Base-by-base conservation (phyloP, 92 coral and sea anemone genomes). In the Epizoanthus illoricatus region DNA sequence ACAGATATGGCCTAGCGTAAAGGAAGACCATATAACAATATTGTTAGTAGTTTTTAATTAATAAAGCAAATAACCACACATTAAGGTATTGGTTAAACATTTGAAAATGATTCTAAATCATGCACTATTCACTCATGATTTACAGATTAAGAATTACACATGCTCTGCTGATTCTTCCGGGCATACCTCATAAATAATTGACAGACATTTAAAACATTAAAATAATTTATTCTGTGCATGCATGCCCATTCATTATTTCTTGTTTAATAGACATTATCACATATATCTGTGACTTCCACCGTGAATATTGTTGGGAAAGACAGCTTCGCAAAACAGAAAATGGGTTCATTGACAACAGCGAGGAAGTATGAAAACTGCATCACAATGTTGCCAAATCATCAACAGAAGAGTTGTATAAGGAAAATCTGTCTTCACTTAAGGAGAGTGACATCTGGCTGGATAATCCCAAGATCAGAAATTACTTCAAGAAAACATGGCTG, bases 401-500 rank as follows among this genome's bases (percentile, higher is more conserved):
- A 81, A 73, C 89, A 69, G 89, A 86, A 65, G 75, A 74, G 4
- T 57, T 54, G 16, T 86, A 69, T 86, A 56, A 86, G 58, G 86
- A 67, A n/a, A 86, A 86, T 81, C 52, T 86, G 83, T 73, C 75
- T 2, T 43, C 57, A 40, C 86, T 81, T 33, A 81, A 86, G 86
- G 78, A 68, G 52, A 82, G 84, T 66, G 79, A 66, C 42, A 64
- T 81, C 28, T 87, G 90, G 84, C 52, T 75, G 71, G 75, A 70
- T 23, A 87, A 84, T 82, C 90, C 90, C n/a, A 69, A 81, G 67
- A 83, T 86, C 40, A 41, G 83, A 69, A 86, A 81, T 21, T 87
- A 76, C 69, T 87, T 87, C 63, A 78, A 59, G 69, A 87, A 87
- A 61, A 87, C 84, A 52, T 87, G 90, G 90, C 33, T 87, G 76